phyloP scores from a whole-genome alignment of 2,888 invertebrate genomes.

The Selenia dentaria region DNA sequence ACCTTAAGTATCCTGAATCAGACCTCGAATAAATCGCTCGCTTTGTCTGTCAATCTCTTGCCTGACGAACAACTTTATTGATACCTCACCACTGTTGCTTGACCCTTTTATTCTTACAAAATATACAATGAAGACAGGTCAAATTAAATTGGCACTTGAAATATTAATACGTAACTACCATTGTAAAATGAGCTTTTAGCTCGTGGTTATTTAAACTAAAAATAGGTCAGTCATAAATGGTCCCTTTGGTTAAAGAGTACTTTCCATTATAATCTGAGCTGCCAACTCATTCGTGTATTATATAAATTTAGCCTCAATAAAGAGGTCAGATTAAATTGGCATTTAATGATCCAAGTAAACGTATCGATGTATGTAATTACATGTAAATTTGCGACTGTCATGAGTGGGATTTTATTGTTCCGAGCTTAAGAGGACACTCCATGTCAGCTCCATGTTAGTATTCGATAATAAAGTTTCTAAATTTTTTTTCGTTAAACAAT shows the following conservation, averaged over 20 bases:
- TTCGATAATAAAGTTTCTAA: no score
- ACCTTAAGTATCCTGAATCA: slow-evolving; percentile 11
- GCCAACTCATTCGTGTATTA: background rate
- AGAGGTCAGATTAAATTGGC: slow-evolving; percentile 12
- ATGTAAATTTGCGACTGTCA: slow-evolving; percentile 15
- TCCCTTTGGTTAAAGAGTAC: background rate
- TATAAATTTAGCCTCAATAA: slow-evolving; percentile 1
- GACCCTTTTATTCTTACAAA: background rate
- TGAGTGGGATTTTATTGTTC: slow-evolving; percentile 8
- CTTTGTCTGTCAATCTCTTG: slow-evolving; percentile 13
- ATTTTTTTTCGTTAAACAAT: no score
- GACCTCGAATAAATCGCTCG: slow-evolving; percentile 9
- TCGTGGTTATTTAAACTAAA: background rate
- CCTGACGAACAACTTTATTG: slow-evolving; percentile 16
- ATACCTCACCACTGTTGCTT: slow-evolving; percentile 1
- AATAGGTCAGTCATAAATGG: background rate
- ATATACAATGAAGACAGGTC: background rate
- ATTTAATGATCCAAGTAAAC: slow-evolving; percentile 3
- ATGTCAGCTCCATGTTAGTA: no score
- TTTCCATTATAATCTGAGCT: background rate
- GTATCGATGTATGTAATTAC: slow-evolving; percentile 12
- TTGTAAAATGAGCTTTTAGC: background rate
- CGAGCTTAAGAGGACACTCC: no score
- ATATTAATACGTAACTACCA: slow-evolving; percentile 1
- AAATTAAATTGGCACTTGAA: slow-evolving; percentile 1